phyloP scores from a whole-genome alignment of 1,140 invertebrate species.

The Drosophila takahashii region DNA sequence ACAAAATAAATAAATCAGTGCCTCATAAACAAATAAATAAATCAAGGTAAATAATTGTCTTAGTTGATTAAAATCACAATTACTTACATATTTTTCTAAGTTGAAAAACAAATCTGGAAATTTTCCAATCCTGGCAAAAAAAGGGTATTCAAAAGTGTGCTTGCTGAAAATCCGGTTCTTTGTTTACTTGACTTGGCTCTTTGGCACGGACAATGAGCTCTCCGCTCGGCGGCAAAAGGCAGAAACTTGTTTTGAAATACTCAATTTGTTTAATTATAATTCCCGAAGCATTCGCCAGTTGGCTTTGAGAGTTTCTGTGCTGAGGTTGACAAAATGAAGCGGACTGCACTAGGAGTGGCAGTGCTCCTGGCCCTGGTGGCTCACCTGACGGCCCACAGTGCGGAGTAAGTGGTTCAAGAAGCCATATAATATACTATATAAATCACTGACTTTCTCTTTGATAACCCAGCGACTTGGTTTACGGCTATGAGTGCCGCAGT shows the following conservation, averaged over 20 bases:
- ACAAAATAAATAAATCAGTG: no score
- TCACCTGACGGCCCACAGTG: slow-evolving; percentile 20
- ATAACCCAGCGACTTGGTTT: slow-evolving; percentile 75
- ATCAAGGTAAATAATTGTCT: no score
- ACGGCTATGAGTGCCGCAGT: slow-evolving; percentile 86
- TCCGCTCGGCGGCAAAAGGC: slow-evolving; percentile 10
- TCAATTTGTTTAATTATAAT: slow-evolving; percentile 41
- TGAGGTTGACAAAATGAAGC: slow-evolving; percentile 52
- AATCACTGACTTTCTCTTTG: slow-evolving; percentile 16
- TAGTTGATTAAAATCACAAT: no score
- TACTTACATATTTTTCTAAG: no score
- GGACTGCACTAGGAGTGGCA: slow-evolving; percentile 26
- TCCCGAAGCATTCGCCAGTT: slow-evolving; percentile 33
- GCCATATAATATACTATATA: neutral
- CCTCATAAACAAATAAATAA: no score
- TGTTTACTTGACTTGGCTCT: slow-evolving; percentile 30
- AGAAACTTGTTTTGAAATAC: slow-evolving; percentile 54
- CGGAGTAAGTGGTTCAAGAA: slow-evolving; percentile 45
- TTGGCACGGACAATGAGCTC: slow-evolving; percentile 24
- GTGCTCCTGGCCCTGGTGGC: slow-evolving; percentile 43
- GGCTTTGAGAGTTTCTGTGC: slow-evolving; percentile 27
- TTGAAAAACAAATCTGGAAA: neutral
- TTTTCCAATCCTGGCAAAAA: neutral
- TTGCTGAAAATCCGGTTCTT: slow-evolving; percentile 1
- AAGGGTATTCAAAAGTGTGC: slow-evolving; percentile 18